A percentile compares a stretch with the other conserved stretches of the same genome.
Conservation (phyloP, 2,888 invertebrate species). For the Orthosia gothica region DNA sequence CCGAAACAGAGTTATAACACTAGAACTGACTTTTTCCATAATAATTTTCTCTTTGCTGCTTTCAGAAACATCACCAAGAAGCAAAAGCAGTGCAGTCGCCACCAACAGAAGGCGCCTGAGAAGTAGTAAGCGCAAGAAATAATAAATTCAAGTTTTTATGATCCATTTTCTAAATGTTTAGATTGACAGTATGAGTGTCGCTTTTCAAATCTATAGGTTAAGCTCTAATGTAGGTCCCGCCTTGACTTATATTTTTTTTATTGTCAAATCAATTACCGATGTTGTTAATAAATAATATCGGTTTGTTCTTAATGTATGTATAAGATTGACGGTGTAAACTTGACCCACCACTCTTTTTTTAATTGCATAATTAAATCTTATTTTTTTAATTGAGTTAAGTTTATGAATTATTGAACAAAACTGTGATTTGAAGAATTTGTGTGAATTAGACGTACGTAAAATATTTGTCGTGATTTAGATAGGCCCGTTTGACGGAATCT, state of each 20-base stretch:
- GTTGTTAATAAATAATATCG: constrained; percentile 34
- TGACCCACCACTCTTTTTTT: constrained; percentile 60
- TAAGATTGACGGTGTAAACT: constrained; percentile 54
- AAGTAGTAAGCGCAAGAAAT: constrained; percentile 81
- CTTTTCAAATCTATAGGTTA: constrained; percentile 63
- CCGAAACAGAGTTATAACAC: not conserved
- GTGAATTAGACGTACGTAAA: constrained; percentile 43
- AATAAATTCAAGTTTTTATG: constrained; percentile 29
- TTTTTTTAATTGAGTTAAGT: constrained; percentile 17
- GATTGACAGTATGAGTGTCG: constrained; percentile 45
- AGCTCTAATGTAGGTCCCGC: constrained; percentile 63
- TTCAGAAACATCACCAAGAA: constrained; percentile 77
- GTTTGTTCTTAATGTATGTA: constrained; percentile 36
- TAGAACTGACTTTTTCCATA: no score
- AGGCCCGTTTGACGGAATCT: constrained; percentile 27
- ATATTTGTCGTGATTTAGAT: constrained; percentile 41
- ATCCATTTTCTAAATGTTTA: constrained; percentile 28
- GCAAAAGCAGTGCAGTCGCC: constrained; percentile 66
- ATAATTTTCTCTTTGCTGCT: constrained; percentile 50
- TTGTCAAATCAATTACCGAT: constrained; percentile 31
- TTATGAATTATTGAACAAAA: constrained; percentile 59
- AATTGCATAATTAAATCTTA: constrained; percentile 31
- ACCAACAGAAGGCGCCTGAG: constrained; percentile 80
- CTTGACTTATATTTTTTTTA: constrained; percentile 51
- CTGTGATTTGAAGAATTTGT: constrained; percentile 68